A percentile compares a stretch with the other conserved stretches of the same genome.
Evolutionary conservation across 2,888 invertebrate species (phyloP).

Genomic region (Parnassius apollo): DNA sequence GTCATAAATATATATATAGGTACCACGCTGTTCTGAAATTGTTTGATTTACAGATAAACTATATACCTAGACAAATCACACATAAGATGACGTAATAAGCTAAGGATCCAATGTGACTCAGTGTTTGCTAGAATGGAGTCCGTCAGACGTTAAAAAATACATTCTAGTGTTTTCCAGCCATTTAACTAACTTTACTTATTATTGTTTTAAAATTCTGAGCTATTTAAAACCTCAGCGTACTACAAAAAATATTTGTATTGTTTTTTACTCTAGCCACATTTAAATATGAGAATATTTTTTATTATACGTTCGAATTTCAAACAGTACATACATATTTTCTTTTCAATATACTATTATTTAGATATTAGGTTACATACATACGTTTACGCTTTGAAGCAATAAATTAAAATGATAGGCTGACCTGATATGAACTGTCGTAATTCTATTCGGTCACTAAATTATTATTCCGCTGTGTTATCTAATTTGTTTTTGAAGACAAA

Average conservation of each 20-base stretch:
- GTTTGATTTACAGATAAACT: constrained; percentile 13
- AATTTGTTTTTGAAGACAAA: constrained; percentile 68
- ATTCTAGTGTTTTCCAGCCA: neutral
- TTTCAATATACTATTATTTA: too few relatives aligned
- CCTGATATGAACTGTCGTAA: constrained; percentile 33
- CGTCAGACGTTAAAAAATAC: constrained; percentile 28
- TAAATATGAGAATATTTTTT: neutral
- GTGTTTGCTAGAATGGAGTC: constrained; percentile 35
- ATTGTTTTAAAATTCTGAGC: too few relatives aligned
- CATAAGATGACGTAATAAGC: constrained; percentile 59
- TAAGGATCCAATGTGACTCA: constrained; percentile 68
- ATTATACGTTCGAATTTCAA: neutral
- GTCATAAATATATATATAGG: constrained; percentile 10
- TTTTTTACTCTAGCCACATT: too few relatives aligned
- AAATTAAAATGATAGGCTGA: constrained; percentile 3
- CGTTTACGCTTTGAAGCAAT: constrained; percentile 7
- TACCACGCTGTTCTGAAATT: constrained; percentile 4
- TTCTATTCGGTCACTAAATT: constrained; percentile 50
- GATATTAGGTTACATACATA: too few relatives aligned
- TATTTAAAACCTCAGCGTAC: too few relatives aligned
- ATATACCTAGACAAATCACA: constrained; percentile 36
- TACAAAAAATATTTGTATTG: too few relatives aligned
- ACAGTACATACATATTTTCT: neutral
- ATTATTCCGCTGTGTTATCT: constrained; percentile 62
- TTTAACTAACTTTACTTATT: too few relatives aligned